Conservation (phyloP, 1,140 invertebrate genomes). For the Brachionus calyciflorus region DNA sequence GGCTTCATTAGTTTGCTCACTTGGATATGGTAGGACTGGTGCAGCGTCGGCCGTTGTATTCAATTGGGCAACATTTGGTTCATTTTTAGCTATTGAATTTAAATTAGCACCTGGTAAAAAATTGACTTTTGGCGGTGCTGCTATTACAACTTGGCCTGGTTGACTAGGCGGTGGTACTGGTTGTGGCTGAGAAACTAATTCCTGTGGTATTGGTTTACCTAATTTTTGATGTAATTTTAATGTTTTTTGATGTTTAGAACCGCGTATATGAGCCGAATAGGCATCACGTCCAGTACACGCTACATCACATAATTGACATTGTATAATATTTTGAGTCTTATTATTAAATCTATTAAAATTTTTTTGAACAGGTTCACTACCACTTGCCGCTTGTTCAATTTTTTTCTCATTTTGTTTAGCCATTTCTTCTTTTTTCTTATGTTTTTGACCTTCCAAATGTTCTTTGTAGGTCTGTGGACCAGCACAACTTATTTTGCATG, state of each 20-base stretch:
- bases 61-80: conserved; percentile 12
- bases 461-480: conserved; percentile 93
- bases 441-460: conserved; percentile 94
- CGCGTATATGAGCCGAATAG: conserved; percentile 93
- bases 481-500: conserved; percentile 95
- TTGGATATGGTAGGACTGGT: neutral
- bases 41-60: neutral
- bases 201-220: conserved; percentile 90
- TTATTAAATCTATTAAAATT: conserved; percentile 47
- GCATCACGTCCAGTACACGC: conserved; percentile 95
- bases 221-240: conserved; percentile 91
- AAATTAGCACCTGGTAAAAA: neutral
- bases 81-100: neutral
- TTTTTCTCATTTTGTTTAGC: conserved; percentile 96
- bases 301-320: conserved; percentile 82
- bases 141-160: neutral
- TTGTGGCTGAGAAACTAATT: neutral
- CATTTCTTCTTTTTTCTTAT: conserved; percentile 94
- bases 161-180: neutral
- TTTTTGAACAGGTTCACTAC: conserved; percentile 58
- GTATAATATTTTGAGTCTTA: conserved; percentile 56
- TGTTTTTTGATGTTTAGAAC: conserved; percentile 93
- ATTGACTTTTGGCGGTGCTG: conserved; percentile 9
- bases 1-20: neutral
- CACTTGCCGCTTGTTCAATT: conserved; percentile 77